These are phyloP conservation scores for Amphimedon queenslandica DNA, from an alignment of 37 sponge, comb jelly and placozoan genomes.

Conservation along the genomic window DNA sequence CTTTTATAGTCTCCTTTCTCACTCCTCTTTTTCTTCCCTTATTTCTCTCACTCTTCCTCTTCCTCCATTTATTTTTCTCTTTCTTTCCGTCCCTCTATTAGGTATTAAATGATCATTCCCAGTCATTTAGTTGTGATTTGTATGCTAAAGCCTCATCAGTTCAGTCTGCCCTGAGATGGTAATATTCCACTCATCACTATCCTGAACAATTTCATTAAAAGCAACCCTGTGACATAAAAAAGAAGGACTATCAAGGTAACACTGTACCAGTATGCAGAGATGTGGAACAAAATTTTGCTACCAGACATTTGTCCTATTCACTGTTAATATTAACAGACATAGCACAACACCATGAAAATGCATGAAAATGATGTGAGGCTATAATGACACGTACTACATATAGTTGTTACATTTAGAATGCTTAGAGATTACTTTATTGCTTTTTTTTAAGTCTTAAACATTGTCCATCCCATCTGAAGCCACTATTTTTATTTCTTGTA, in stretches of 20 bases:
- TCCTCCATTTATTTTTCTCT: not conserved
- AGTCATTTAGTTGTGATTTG: conserved; percentile 62
- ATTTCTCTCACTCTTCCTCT: not conserved
- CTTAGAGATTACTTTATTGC: too few species aligned
- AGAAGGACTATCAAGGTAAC: conserved; percentile 80
- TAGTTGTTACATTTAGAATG: too few species aligned
- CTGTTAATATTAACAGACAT: too few species aligned
- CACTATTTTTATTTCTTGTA: too few species aligned
- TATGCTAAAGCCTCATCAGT: conserved; percentile 52
- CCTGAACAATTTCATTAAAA: conserved; percentile 78
- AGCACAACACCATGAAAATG: too few species aligned
- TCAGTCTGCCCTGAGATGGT: conserved; percentile 52
- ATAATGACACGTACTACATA: too few species aligned
- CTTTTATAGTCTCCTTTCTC: too few species aligned
- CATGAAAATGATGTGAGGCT: too few species aligned
- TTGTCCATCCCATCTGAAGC: too few species aligned
- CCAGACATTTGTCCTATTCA: too few species aligned
- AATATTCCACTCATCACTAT: conserved; percentile 38
- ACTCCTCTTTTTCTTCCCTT: too few species aligned
- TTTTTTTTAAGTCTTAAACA: not conserved
- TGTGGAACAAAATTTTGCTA: too few species aligned
- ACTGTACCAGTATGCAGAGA: not conserved
- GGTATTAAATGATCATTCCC: conserved; percentile 50
- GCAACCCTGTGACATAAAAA: conserved; percentile 69
- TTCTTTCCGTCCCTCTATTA: not conserved